Percentiles rank a stretch among this genome's conserved stretches.
phyloP scores from a whole-genome alignment of 2,888 invertebrate genomes.

The Agrotis exclamationis region DNA sequence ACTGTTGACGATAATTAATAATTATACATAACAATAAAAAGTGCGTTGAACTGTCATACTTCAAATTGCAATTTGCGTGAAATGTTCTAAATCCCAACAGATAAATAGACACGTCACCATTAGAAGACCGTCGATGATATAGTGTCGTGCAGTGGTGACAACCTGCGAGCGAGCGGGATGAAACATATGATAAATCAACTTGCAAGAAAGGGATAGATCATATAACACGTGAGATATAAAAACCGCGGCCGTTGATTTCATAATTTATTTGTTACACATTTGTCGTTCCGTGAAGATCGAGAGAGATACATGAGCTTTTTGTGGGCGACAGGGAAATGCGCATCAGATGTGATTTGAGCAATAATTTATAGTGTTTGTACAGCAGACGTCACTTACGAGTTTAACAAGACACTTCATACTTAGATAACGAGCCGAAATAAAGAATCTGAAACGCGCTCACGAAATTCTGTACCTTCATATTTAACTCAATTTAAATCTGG shows the following conservation, averaged over 20 bases:
- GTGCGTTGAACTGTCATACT: conserved; percentile 80
- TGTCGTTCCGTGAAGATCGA: conserved; percentile 91
- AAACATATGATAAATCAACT: conserved; percentile 62
- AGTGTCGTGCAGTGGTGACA: conserved; percentile 83
- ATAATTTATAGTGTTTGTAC: conserved; percentile 90
- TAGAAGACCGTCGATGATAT: conserved; percentile 86
- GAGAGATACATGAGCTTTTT: conserved; percentile 90
- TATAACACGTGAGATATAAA: conserved; percentile 84
- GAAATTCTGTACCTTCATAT: conserved; percentile 51
- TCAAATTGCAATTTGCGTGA: conserved; percentile 81
- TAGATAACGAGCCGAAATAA: conserved; percentile 69
- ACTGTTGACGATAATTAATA: conserved; percentile 69
- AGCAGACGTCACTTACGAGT: conserved; percentile 83
- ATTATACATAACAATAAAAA: conserved; percentile 74
- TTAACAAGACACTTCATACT: conserved; percentile 79
- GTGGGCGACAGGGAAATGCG: conserved; percentile 86
- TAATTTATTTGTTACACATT: conserved; percentile 91
- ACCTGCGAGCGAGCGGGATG: conserved; percentile 76
- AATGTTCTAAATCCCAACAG: conserved; percentile 80
- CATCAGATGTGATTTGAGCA: conserved; percentile 90
- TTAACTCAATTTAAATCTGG: conserved; percentile 61
- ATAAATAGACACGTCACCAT: conserved; percentile 87
- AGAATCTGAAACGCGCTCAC: conserved; percentile 62
- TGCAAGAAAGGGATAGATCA: conserved; percentile 74
- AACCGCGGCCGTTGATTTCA: conserved; percentile 89